Base-by-base conservation (phyloP, 2,888 invertebrate species). In the Polia nebulosa region DNA sequence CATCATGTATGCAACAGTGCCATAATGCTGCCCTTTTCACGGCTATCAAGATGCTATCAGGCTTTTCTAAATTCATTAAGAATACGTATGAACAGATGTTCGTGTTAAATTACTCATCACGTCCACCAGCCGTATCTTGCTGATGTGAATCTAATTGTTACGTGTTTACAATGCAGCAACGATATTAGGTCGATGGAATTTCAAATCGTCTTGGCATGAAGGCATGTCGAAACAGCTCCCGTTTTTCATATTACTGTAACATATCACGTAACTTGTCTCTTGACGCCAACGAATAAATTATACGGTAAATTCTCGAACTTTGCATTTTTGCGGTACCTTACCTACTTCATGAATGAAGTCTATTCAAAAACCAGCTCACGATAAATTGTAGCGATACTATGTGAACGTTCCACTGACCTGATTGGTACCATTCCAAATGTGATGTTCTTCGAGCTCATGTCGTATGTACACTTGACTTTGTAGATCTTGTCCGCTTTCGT, bases 391-490 rank as follows among this genome's bases (percentile, higher is more conserved):
- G 51, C 56, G 61, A 68, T 72, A 75, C 56, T 32, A 69, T 78
- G 81, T 60, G 71, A 75, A 76, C 62, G 83, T 68, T 72, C 82
- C 47, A 93, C 94, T 91, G 90, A 97, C 97, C 98, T 97, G 94
- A 99, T 98, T 78, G 99, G 99, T 97, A 99, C 98, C 99, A 99
- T 99, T 96, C 99, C 99, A 96, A 99, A 99, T 41, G 99, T 99
- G 85, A 99, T 98, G 93, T 99, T 99, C 96, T 98, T 98, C 25
- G 99, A 98, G 80, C 98, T 98, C 98, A 99, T 99, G 92, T 99
- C 99, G 93, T 99, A 99, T 8, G 99, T 99, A 90, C 99, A 99
- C 91, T 99, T 98, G 71, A 99, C 98, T 96, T 99, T 99, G 96
- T 99, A 99, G 90, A 99, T 99, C 93, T 99, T 99, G 92, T 99